A percentile compares a stretch with the other conserved stretches of the same genome.
Evolutionary conservation across 2,113 vertebrate species (phyloP).

Genomic region (Nesospiza acunhae): DNA sequence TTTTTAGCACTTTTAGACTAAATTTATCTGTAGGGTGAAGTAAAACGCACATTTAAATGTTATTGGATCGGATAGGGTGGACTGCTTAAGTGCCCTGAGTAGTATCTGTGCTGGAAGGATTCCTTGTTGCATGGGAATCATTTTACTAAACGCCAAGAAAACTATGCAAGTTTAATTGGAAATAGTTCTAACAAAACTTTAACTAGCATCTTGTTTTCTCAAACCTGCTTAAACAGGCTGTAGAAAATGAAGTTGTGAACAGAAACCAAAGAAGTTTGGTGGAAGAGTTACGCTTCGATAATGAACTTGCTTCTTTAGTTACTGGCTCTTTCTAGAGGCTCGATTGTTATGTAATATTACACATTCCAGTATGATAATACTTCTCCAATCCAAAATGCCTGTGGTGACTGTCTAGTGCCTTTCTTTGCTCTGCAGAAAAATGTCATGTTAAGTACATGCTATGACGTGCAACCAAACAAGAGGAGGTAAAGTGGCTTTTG

Average conservation of each 20-base stretch:
- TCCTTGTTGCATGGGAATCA: neutral
- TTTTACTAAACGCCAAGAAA: conserved; percentile 21
- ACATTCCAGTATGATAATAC: neutral
- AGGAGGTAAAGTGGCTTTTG: conserved; percentile 76
- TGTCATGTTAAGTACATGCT: conserved; percentile 44
- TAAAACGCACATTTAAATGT: conserved; percentile 38
- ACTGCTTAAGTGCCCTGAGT: conserved; percentile 13
- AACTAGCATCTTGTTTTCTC: neutral
- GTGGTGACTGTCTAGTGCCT: neutral
- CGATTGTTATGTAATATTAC: neutral
- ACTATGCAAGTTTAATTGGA: neutral
- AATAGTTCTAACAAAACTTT: neutral
- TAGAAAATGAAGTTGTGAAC: neutral
- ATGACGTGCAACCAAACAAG: conserved; percentile 68
- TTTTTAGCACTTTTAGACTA: conserved; percentile 53
- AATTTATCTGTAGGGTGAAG: conserved; percentile 28
- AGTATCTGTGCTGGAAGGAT: neutral
- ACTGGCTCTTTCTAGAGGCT: neutral
- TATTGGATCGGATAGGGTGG: neutral
- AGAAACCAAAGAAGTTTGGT: neutral
- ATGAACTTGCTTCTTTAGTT: neutral
- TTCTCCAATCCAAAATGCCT: neutral
- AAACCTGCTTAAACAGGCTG: neutral
- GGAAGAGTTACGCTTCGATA: neutral
- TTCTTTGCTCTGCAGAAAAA: conserved; percentile 38